These are phyloP conservation scores for Chloroclystis v-ata DNA, from an alignment of 2,888 invertebrate species.

Conservation along the genomic window DNA sequence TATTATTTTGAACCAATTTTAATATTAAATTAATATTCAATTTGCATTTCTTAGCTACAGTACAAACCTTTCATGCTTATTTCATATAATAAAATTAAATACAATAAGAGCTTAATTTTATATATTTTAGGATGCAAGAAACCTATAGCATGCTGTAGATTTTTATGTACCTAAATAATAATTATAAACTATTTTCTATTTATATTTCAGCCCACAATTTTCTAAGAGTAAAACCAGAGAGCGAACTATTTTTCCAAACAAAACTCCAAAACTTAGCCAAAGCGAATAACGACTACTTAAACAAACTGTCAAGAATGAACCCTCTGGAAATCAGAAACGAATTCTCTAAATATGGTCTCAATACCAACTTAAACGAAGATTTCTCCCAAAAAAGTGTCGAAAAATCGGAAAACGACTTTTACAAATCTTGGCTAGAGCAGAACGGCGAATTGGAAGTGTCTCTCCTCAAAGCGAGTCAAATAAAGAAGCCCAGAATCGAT, in stretches of 20 bases:
- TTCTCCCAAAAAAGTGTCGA: constrained; percentile 43
- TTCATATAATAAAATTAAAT: too few relatives aligned
- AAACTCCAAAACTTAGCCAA: constrained; percentile 61
- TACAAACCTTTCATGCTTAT: too few relatives aligned
- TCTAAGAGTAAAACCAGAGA: constrained; percentile 66
- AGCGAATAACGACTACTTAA: constrained; percentile 61
- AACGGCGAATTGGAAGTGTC: constrained; percentile 73
- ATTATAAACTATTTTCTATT: too few relatives aligned
- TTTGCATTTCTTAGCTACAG: too few relatives aligned
- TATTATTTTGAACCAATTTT: constrained; percentile 10
- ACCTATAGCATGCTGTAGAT: too few relatives aligned
- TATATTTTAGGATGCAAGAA: too few relatives aligned
- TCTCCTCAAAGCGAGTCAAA: constrained; percentile 56
- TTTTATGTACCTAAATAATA: too few relatives aligned
- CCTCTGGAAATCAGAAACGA: constrained; percentile 60
- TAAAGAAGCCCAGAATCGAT: constrained; percentile 49
- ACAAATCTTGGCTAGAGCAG: constrained; percentile 71
- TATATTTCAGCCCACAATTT: constrained; percentile 49
- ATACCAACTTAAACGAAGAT: constrained; percentile 48
- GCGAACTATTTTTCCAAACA: constrained; percentile 64
- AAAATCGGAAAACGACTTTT: constrained; percentile 64
- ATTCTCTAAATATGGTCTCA: constrained; percentile 65
- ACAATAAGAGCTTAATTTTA: too few relatives aligned
- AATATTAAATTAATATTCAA: too few relatives aligned
- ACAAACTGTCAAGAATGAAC: constrained; percentile 62